Percentiles rank a stretch among this genome's conserved stretches.
phyloP scores from a whole-genome alignment of 2,113 vertebrate genomes.

The Ochotona princeps region DNA sequence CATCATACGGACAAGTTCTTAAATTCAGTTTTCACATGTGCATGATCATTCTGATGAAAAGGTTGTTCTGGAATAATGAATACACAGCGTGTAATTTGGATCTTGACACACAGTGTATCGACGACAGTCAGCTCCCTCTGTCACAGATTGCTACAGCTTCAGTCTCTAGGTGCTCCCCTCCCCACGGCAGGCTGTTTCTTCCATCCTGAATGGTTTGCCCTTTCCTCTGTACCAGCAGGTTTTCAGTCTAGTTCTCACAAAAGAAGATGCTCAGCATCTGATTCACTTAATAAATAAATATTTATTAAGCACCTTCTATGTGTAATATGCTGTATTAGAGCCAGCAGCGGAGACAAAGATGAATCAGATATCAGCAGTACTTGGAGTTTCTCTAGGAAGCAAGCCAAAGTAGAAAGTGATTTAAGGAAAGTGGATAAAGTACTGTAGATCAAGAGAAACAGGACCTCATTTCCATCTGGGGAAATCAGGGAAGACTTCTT shows the following conservation, averaged over 20 bases:
- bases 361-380: background rate
- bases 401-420: conserved; percentile 8
- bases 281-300: conserved; percentile 55
- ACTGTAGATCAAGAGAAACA: background rate
- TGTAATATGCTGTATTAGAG: conserved; percentile 1
- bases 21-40: background rate
- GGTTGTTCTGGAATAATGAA: background rate
- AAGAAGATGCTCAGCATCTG: background rate
- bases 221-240: background rate
- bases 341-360: background rate
- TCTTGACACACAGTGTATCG: background rate
- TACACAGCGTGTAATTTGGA: background rate
- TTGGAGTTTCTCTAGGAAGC: background rate
- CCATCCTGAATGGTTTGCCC: background rate
- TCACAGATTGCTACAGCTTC: background rate
- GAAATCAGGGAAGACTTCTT: background rate
- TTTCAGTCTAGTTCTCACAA: conserved; percentile 2
- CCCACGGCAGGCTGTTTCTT: background rate
- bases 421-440: background rate
- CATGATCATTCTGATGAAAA: background rate
- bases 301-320: conserved; percentile 47
- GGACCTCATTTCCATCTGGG: background rate
- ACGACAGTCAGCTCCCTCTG: background rate
- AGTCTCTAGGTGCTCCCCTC: background rate
- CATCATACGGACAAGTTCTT: background rate